Percentiles rank a stretch among this genome's conserved stretches.
Conservation (phyloP, 2,888 invertebrate species). For the Nomada lathburiana region DNA sequence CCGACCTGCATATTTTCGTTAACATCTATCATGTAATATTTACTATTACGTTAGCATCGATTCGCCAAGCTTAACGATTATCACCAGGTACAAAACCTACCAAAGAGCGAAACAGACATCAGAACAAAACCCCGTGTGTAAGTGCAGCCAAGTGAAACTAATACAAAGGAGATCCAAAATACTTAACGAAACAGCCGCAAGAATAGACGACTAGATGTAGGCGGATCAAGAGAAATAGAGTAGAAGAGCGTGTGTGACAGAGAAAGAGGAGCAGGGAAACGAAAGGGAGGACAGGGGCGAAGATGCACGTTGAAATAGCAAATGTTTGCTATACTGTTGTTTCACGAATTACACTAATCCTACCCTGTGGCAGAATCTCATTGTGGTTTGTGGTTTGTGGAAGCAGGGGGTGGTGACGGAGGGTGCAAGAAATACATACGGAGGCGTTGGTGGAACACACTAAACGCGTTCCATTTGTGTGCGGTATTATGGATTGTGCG, state of each 20-base stretch:
- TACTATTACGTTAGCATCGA: no score
- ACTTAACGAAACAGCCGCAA: conserved; percentile 14
- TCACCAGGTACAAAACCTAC: no score
- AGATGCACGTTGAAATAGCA: conserved; percentile 62
- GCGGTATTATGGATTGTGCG: conserved; percentile 16
- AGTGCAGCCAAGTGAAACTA: not conserved
- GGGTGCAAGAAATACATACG: conserved; percentile 38
- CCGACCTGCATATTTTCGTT: no score
- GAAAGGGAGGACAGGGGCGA: conserved; percentile 21
- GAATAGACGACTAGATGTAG: not conserved
- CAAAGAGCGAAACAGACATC: not conserved
- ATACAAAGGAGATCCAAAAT: conserved; percentile 14
- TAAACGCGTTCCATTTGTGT: not conserved
- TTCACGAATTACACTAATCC: conserved; percentile 74
- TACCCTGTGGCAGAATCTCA: conserved; percentile 44
- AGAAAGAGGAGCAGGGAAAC: not conserved
- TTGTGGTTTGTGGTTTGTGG: conserved; percentile 37
- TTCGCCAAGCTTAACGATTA: no score
- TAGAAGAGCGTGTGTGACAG: not conserved
- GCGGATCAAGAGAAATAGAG: not conserved
- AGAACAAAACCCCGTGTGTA: conserved; percentile 1
- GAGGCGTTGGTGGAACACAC: not conserved
- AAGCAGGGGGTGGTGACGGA: not conserved
- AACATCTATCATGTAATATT: no score
- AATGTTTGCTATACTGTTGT: conserved; percentile 72